Evolutionary conservation across 1,140 invertebrate genomes (phyloP).

Genomic region (Euwallacea fornicatus): DNA sequence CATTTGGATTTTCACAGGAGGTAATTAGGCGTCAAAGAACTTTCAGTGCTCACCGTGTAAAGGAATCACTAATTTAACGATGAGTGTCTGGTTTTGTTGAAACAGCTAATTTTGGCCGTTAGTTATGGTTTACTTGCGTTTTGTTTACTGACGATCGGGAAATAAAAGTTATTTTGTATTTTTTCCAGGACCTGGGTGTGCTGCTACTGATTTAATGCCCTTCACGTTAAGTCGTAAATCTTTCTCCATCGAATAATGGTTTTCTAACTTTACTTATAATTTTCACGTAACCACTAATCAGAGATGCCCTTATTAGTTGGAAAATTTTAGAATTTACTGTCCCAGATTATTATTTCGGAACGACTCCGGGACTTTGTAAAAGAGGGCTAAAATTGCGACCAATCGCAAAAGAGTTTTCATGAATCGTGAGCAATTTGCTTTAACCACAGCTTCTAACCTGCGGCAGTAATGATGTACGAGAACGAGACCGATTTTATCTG

Average conservation of each 20-base stretch:
- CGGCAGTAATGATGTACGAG: slow-evolving; percentile 47
- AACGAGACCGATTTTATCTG: slow-evolving; percentile 52
- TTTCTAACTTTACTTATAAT: too few species aligned
- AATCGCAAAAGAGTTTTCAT: slow-evolving; percentile 31
- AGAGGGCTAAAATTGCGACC: slow-evolving; percentile 9
- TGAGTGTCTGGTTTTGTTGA: slow-evolving; percentile 28
- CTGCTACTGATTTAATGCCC: slow-evolving; percentile 22
- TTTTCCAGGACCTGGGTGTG: slow-evolving; percentile 3
- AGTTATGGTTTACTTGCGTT: slow-evolving; percentile 34
- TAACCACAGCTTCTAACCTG: slow-evolving; percentile 52
- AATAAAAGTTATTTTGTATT: slow-evolving; percentile 37
- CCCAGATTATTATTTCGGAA: slow-evolving; percentile 2
- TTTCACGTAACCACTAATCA: too few species aligned
- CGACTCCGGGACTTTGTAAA: neutral
- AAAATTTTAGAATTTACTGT: neutral
- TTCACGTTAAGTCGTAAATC: slow-evolving; percentile 30
- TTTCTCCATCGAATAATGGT: too few species aligned
- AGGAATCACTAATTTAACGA: slow-evolving; percentile 24
- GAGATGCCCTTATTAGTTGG: too few species aligned
- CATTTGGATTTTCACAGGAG: too few species aligned
- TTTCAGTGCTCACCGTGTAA: slow-evolving; percentile 8
- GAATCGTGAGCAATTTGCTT: slow-evolving; percentile 51
- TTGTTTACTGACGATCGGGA: slow-evolving; percentile 32
- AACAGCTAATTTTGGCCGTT: slow-evolving; percentile 33
- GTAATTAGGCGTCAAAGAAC: neutral